A percentile compares a stretch with the other conserved stretches of the same genome.
Conservation (phyloP, 2,113 vertebrate genomes). For the Alaudala cheleensis region DNA sequence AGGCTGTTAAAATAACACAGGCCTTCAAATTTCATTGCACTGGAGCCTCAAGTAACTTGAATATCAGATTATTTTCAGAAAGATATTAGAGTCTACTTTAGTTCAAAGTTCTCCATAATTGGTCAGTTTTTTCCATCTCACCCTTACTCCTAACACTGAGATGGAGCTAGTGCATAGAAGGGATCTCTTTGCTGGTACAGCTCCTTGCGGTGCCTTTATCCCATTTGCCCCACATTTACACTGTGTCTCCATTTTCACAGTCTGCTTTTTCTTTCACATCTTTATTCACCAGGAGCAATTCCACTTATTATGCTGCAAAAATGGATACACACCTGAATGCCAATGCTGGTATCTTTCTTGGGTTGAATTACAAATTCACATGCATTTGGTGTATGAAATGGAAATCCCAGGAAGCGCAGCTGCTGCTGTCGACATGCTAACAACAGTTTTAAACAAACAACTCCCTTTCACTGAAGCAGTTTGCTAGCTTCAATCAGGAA, state of each 20-base stretch:
- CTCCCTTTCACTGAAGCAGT: neutral
- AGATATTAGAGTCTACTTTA: neutral
- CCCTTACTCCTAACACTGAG: neutral
- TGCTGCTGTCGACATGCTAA: slow-evolving; percentile 26
- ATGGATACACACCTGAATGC: neutral
- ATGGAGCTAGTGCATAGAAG: neutral
- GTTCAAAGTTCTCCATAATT: neutral
- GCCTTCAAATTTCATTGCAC: neutral
- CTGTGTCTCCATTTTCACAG: neutral
- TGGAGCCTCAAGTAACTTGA: neutral
- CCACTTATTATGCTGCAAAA: neutral
- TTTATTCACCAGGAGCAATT: neutral
- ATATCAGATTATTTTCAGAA: neutral
- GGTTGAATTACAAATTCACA: slow-evolving; percentile 26
- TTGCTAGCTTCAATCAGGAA: slow-evolving; percentile 34
- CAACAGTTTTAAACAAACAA: slow-evolving; percentile 23
- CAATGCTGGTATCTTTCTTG: neutral
- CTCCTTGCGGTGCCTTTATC: neutral
- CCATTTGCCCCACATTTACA: neutral
- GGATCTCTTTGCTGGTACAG: neutral
- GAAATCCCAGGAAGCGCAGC: slow-evolving; percentile 35
- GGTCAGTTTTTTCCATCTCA: neutral
- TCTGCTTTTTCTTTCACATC: neutral
- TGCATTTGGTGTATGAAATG: neutral
- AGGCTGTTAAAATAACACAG: neutral